Base-by-base conservation (phyloP, 2,113 vertebrate genomes). In the Blennius ocellaris region DNA sequence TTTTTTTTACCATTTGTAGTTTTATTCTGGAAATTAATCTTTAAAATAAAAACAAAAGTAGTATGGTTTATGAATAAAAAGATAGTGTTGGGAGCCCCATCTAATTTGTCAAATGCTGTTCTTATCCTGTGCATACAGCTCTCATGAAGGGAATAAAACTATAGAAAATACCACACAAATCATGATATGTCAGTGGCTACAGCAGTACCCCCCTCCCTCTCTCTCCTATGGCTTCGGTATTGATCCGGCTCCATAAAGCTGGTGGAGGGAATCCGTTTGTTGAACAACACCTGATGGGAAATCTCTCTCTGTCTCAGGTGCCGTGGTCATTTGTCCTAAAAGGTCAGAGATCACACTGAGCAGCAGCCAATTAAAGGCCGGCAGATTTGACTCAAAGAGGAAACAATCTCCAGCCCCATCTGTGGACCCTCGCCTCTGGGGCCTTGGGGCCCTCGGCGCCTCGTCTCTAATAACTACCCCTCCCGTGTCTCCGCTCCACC, bases 321-420 rank as follows among this genome's bases (percentile, higher is more conserved):
- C 52, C 11, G 55, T 49, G 81, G 76, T 76, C 81, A 80, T 74
- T 85, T 87, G 71, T 85, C 71, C 60, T 5, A 21, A 45, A 73
- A 82, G 90, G 89, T 90, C 82, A 83, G 47, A 87, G 85, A 83
- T 83, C 82, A 65, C 59, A 44, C 14, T 8, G 67, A 87, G 73
- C 78, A 53, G 69, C 76, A 83, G 86, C 89, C 87, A 89, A 91
- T 90, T 90, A 89, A 83, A 90, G 74, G 50, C 58, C 70, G 43
- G 69, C 51, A 78, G 76, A 78, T 78, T 70, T 43, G 55, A 76
- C 68, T 56, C 58, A 6, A 43, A 53, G 68, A 81, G 70, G 82
- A 85, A 90, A 80, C 87, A 84, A 86, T 85, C 84, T 87, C 74
- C 40, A 45, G 43, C 60, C 36, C 72, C 86, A 87, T 85, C 87